Conservation (phyloP, 2,113 vertebrate species). For the Heterocephalus glaber region DNA sequence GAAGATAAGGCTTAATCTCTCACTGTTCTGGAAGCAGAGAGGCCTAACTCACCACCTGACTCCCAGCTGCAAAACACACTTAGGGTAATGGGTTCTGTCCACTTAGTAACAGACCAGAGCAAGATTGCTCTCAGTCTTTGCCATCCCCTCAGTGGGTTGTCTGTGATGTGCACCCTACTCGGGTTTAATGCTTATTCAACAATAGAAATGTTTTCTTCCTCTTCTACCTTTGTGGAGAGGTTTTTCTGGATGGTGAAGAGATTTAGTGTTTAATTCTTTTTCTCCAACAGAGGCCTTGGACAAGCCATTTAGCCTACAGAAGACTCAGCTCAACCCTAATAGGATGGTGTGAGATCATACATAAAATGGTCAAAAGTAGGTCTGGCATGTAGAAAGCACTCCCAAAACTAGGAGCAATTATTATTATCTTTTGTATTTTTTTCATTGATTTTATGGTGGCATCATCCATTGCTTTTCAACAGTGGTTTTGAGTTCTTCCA, state of each 20-base stretch:
- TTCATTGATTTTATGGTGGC: neutral
- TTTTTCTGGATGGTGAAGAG: neutral
- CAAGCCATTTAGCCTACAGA: neutral
- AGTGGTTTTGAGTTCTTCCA: neutral
- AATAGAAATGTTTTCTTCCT: neutral
- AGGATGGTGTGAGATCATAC: neutral
- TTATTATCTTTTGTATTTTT: neutral
- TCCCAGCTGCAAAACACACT: neutral
- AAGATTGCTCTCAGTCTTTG: neutral
- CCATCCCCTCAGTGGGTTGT: neutral
- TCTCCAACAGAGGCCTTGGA: neutral
- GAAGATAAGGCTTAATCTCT: neutral
- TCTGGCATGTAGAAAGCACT: neutral
- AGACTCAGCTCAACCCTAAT: neutral
- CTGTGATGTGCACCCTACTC: neutral
- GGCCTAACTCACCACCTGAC: neutral
- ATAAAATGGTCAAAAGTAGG: neutral
- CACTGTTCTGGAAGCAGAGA: neutral
- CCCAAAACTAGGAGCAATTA: neutral
- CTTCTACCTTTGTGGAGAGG: neutral
- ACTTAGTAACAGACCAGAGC: neutral
- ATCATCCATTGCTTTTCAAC: neutral
- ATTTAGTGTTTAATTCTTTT: neutral
- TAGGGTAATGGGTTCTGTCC: neutral
- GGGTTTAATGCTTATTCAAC: constrained; percentile 1